Conservation (phyloP, 2,797 vertebrate genomes). For the Serranus cabrilla region DNA sequence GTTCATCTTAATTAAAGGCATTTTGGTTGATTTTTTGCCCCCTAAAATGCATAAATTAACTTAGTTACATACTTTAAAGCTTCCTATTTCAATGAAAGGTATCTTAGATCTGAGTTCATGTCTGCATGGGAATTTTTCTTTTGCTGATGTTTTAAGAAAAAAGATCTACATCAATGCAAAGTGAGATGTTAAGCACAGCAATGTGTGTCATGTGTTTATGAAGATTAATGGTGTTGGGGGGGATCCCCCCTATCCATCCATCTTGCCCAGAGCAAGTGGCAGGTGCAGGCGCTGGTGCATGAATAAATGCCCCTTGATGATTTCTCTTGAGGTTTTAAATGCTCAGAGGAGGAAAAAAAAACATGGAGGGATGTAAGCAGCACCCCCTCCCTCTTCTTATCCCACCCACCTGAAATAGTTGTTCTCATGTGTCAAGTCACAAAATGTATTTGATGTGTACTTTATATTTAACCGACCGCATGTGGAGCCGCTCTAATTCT, state of each 20-base stretch:
- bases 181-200: constrained; percentile 53
- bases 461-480: constrained; percentile 6
- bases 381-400: neutral
- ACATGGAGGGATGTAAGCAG: constrained; percentile 1
- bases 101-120: neutral
- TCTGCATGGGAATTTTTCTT: constrained; percentile 22
- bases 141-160: neutral
- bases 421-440: constrained; percentile 28
- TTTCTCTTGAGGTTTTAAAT: constrained; percentile 72
- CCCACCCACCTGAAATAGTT: constrained; percentile 47
- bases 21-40: accelerated
- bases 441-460: constrained; percentile 23
- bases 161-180: constrained; percentile 30
- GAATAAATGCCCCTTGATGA: constrained; percentile 77
- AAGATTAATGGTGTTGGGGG: constrained; percentile 74
- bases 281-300: constrained; percentile 80
- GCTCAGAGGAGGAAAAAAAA: constrained; percentile 21
- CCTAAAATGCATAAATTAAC: neutral
- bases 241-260: constrained; percentile 74
- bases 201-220: constrained; percentile 63
- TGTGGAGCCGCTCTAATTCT: neutral
- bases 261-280: constrained; percentile 73
- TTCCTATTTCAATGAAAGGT: neutral
- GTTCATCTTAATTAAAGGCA: neutral
- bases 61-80: neutral